phyloP scores from a whole-genome alignment of 1,140 invertebrate genomes.

The Babylonia areolata region DNA sequence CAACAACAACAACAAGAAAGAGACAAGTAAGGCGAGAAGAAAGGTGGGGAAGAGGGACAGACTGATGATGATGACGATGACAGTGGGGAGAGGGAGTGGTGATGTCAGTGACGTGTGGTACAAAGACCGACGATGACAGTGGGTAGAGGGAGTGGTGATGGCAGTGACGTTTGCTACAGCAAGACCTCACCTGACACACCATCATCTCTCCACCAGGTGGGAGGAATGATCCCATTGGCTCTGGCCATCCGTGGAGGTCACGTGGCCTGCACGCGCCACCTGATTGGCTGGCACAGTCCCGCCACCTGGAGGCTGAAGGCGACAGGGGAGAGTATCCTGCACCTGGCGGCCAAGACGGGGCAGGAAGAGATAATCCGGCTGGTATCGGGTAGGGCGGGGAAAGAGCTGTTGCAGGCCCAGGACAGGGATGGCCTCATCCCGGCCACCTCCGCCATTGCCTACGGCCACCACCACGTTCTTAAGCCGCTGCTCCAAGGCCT shows the following conservation, averaged over 20 bases:
- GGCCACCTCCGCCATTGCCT: constrained; percentile 33
- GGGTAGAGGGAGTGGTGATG: too few relatives aligned
- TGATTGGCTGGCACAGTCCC: not conserved
- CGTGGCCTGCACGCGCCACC: not conserved
- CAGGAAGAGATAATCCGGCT: constrained; percentile 17
- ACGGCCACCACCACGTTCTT: constrained; percentile 19
- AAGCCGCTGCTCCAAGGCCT: constrained; percentile 1
- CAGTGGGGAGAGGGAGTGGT: too few relatives aligned
- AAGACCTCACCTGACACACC: too few relatives aligned
- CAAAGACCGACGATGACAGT: too few relatives aligned
- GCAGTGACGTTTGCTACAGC: too few relatives aligned
- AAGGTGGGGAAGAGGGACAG: too few relatives aligned
- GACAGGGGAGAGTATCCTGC: constrained; percentile 33
- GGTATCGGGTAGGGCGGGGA: not conserved
- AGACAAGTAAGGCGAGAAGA: too few relatives aligned
- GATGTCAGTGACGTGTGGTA: too few relatives aligned
- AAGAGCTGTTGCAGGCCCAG: not conserved
- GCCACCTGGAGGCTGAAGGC: not conserved
- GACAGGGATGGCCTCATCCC: constrained; percentile 39
- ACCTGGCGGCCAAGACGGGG: constrained; percentile 13
- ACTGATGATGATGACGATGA: too few relatives aligned
- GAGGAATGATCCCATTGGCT: constrained; percentile 11
- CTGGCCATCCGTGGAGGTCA: constrained; percentile 11
- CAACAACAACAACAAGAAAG: too few relatives aligned
- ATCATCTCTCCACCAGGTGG: not conserved